A percentile compares a stretch with the other conserved stretches of the same genome.
Evolutionary conservation across 2,888 invertebrate species (phyloP).

Genomic region (Lasioglossum marginatum): DNA sequence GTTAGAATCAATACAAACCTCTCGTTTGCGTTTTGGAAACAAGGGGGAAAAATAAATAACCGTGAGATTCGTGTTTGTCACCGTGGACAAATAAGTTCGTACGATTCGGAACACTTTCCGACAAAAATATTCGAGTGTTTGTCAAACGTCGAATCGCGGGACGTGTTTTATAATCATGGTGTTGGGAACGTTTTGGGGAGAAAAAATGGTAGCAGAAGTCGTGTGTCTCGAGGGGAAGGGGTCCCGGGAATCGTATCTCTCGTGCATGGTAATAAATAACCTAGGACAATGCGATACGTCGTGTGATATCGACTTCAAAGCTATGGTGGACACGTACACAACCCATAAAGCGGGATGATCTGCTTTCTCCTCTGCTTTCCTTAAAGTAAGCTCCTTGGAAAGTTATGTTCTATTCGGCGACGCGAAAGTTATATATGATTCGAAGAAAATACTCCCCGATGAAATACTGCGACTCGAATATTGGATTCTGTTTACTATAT

Average conservation of each 20-base stretch:
- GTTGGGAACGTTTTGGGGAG: not conserved
- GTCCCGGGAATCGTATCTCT: constrained; percentile 63
- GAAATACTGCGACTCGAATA: constrained; percentile 31
- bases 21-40: not conserved
- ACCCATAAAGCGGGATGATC: constrained; percentile 68
- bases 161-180: not conserved
- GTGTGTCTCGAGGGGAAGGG: constrained; percentile 9
- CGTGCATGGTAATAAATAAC: constrained; percentile 71
- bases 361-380: constrained; percentile 40
- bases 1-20: not conserved
- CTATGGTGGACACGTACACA: constrained; percentile 59
- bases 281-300: constrained; percentile 69
- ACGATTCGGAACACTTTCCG: not conserved
- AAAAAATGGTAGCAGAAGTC: constrained; percentile 1
- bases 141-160: not conserved
- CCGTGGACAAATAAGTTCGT: not conserved
- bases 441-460: constrained; percentile 40
- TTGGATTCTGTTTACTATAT: constrained; percentile 37
- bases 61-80: not conserved
- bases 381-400: constrained; percentile 36
- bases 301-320: constrained; percentile 46
- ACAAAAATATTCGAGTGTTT: not conserved
- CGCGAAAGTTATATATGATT: constrained; percentile 54
- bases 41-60: not conserved
- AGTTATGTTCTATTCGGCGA: constrained; percentile 51